Evolutionary conservation across 2,797 vertebrate species (phyloP), one percentile per base, ranked within the genome.

Genomic region (Sebastes goodei): DNA sequence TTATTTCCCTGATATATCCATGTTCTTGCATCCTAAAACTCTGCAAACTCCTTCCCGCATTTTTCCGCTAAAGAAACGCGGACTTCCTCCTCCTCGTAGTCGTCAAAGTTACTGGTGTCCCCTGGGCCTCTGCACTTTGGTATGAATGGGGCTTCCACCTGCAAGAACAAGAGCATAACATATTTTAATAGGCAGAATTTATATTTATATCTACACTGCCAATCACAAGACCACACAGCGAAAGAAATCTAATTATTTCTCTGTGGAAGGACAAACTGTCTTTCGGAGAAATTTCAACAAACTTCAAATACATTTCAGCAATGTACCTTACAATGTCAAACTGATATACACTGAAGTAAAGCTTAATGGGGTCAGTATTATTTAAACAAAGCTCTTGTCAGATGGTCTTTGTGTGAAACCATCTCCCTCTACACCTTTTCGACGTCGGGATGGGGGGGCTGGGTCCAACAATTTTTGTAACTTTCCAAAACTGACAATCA

Each of bases 91-190:
- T 99, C 99, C 88, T 99, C 99, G 76, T 99, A 99, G 95, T 99
- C 99, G 63, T 99, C 99, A 6, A 99, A 99, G 96, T 99, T 99
- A 97, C 99, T 99, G 83, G 98, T 99, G 95, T 99, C 99, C 74
- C 99, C 99, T 17, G 98, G 97, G 83, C 99, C 99, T 97, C 97
- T 97, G 96, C 97, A 99, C 96, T 99, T 99, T 96, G 99, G 99
- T 97, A 99, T 98, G 97, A 99, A 99, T 0, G 98, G 99, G 90
- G 98, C 98, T 95, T 99, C 99, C 91, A 99, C 99, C 99, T 99
- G 85, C 42, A 82, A 29, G 29, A 78, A 62, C 12, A 66, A 70
- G 23, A 76, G 69, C 11, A 53, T 38, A 20, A 21, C 15, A 38
- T 12, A 23, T 71, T 81, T 76, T 21, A 78, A 32, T 35, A 21